These are phyloP conservation scores for Acleris laterana DNA, from an alignment of 2,888 invertebrate genomes.

Conservation along the genomic window DNA sequence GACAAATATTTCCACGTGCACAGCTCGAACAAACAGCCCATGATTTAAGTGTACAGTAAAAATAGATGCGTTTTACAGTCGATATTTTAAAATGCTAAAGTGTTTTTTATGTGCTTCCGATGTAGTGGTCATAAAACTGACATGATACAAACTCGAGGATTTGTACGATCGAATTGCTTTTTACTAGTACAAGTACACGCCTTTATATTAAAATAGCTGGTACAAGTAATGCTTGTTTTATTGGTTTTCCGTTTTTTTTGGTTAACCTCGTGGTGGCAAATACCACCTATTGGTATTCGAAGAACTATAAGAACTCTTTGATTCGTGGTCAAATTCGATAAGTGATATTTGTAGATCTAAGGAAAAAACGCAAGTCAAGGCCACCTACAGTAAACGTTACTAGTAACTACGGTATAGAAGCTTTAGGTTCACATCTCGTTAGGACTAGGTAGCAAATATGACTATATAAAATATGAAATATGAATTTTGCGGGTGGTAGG, in stretches of 20 bases:
- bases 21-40: constrained; percentile 33
- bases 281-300: too few species aligned
- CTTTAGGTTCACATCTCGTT: too few species aligned
- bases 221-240: not conserved
- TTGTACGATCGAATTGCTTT: not conserved
- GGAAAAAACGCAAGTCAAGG: too few species aligned
- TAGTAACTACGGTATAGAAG: too few species aligned
- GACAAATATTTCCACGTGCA: constrained; percentile 22
- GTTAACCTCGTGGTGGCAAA: not conserved
- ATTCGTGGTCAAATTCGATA: too few species aligned
- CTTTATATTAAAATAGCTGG: too few species aligned
- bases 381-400: not conserved
- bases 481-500: too few species aligned
- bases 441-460: too few species aligned
- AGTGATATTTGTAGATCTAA: too few species aligned
- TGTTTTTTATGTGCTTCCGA: constrained; percentile 71
- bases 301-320: too few species aligned
- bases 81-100: constrained; percentile 51
- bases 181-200: too few species aligned
- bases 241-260: not conserved
- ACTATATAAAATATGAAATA: too few species aligned
- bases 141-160: constrained; percentile 53
- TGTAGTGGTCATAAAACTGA: constrained; percentile 65
- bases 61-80: constrained; percentile 51
- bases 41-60: constrained; percentile 41